A percentile compares a stretch with the other conserved stretches of the same genome.
These are phyloP conservation scores for Cryptocephalus moraei DNA, from an alignment of 2,888 invertebrate species.

Conservation along the genomic window DNA sequence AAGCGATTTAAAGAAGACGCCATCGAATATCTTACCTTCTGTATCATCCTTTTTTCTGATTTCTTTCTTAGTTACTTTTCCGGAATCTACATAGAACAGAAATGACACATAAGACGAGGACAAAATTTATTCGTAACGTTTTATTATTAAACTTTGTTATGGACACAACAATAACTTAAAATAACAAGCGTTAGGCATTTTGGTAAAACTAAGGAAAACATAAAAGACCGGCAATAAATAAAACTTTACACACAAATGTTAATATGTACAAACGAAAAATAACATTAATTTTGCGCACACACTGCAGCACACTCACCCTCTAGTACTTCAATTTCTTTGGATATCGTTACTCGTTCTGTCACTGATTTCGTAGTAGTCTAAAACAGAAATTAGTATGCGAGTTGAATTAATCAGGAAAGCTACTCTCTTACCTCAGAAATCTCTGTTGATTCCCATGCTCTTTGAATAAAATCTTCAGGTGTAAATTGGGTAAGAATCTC, in stretches of 20 bases:
- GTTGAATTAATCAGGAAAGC: no score
- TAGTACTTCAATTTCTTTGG: conserved; percentile 40
- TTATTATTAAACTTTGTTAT: neutral
- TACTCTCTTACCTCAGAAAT: conserved; percentile 47
- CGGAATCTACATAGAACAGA: conserved; percentile 22
- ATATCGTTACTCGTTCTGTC: conserved; percentile 38
- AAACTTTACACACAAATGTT: conserved; percentile 2
- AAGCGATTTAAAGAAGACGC: conserved; percentile 1
- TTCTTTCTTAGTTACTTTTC: conserved; percentile 28
- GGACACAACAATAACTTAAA: neutral
- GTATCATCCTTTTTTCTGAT: conserved; percentile 28
- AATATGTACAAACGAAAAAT: conserved; percentile 1
- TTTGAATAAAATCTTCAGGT: conserved; percentile 73
- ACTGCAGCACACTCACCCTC: conserved; percentile 30
- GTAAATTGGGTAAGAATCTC: conserved; percentile 74
- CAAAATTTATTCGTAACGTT: neutral
- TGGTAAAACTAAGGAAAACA: no score
- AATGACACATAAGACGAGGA: conserved; percentile 3
- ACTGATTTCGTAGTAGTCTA: conserved; percentile 33
- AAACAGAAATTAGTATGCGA: conserved; percentile 10
- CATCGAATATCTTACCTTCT: conserved; percentile 28
- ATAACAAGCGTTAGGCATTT: no score
- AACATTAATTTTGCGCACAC: neutral
- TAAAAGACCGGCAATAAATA: neutral
- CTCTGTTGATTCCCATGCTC: conserved; percentile 70